phyloP scores from a whole-genome alignment of 2,888 invertebrate species.

The Portevinia maculata region DNA sequence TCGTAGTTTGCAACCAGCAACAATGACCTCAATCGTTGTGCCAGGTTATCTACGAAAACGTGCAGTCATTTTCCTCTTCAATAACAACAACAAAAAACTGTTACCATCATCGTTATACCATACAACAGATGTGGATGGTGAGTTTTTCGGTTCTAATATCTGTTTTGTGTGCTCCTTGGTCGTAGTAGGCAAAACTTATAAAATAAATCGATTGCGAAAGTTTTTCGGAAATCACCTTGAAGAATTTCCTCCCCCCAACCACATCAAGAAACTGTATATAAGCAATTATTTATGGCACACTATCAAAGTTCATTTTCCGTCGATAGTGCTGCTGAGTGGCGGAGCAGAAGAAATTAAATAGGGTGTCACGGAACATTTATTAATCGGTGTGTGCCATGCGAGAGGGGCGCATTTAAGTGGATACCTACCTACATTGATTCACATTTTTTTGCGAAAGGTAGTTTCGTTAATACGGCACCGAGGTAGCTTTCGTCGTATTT shows the following conservation, averaged over 20 bases:
- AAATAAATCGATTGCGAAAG: slow-evolving; percentile 69
- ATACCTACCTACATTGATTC: background rate
- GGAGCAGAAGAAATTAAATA: slow-evolving; percentile 7
- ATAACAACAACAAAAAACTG: no score
- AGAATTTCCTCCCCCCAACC: slow-evolving; percentile 6
- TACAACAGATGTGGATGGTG: slow-evolving; percentile 38
- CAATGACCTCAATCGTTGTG: no score
- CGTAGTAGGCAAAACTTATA: slow-evolving; percentile 35
- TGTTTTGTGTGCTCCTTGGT: background rate
- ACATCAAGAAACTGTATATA: slow-evolving; percentile 11
- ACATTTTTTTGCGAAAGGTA: background rate
- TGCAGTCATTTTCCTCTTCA: no score
- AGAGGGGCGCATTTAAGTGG: background rate
- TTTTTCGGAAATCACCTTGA: slow-evolving; percentile 69
- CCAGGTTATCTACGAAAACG: no score
- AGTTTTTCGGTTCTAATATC: slow-evolving; percentile 1
- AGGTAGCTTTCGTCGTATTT: no score
- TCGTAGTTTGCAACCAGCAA: no score
- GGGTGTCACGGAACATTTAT: slow-evolving; percentile 34
- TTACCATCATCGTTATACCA: no score
- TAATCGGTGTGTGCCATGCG: background rate
- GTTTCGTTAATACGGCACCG: no score
- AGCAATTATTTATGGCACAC: slow-evolving; percentile 41
- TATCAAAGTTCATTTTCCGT: slow-evolving; percentile 19
- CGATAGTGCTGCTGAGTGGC: slow-evolving; percentile 25